A percentile compares a stretch with the other conserved stretches of the same genome.
phyloP scores from a whole-genome alignment of 2,888 invertebrate genomes.

The Ommatoiulus sabulosus region DNA sequence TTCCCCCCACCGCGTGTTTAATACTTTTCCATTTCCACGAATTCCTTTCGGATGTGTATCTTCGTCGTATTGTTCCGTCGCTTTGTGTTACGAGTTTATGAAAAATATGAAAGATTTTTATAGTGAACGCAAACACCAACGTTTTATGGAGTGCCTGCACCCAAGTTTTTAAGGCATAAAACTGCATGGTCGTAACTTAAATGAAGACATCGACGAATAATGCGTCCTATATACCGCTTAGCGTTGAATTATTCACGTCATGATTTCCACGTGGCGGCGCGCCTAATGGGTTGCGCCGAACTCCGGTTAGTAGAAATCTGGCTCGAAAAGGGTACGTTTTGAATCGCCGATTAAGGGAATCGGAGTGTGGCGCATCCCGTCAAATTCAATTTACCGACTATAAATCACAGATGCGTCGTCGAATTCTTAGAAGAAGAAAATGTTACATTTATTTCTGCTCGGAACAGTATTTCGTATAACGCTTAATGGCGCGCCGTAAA shows the following conservation, averaged over 20 bases:
- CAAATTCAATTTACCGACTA: background rate
- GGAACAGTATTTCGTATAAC: too few relatives aligned
- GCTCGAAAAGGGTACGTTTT: background rate
- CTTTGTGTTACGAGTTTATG: conserved; percentile 6
- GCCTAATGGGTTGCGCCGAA: background rate
- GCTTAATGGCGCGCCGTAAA: background rate
- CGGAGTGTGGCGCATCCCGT: background rate
- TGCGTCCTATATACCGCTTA: background rate
- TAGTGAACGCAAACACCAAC: background rate
- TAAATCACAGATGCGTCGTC: background rate
- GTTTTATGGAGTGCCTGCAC: background rate
- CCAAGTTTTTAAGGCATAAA: background rate
- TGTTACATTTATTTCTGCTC: background rate
- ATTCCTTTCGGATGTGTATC: conserved; percentile 1
- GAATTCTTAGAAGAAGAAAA: background rate
- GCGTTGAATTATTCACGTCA: background rate
- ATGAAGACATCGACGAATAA: conserved; percentile 5
- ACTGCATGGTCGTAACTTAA: background rate
- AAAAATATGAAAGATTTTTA: conserved; percentile 23
- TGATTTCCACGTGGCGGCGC: background rate
- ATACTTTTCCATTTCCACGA: conserved; percentile 5
- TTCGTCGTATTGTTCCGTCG: background rate
- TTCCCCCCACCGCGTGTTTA: background rate
- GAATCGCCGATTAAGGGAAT: background rate
- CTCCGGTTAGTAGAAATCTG: background rate